Base-by-base conservation (phyloP, 2,888 invertebrate genomes). In the Brachycybe producta region DNA sequence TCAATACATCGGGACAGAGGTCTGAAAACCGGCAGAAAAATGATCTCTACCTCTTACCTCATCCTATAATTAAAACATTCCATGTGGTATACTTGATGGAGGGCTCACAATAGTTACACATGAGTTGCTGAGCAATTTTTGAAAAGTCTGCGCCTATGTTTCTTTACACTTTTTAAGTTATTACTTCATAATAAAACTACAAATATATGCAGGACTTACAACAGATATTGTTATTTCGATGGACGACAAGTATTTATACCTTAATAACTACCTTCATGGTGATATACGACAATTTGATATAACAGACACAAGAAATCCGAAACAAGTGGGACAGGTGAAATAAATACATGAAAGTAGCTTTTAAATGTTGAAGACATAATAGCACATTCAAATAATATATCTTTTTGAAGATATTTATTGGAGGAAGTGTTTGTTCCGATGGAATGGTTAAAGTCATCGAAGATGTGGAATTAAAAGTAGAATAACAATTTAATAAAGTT, bases 261-360 rank as follows among this genome's bases (percentile, higher is more conserved):
- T 88, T 39, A 83, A 83, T 51, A 86, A 85, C 63, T 98, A 92
- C 91, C 66, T 86, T 0, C 94, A 94, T 61, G 95, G 76, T 15
- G 95, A 97, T 64, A 78, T 98, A 5, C 77, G 92, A 40, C 97
- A 97, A 63, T 98, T 97, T 64, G 90, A 97, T 65, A 80, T 98
- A 53, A 76, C 79, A 0, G 80, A 94, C 63, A 79, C 82, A 0
- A 71, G 74, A 28, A 70, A 84, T 46, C 92, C 95, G 0, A 84
- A 80, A 65, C 70, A 94, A 17, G 68, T 68, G 52, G 77, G 81
- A 0, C 86, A 85, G 70, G 70, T 94, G 54, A 49, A 11, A 30
- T 7, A 8, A 15, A 44, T 30, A 28, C 2, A 19, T 30, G 7
- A 30, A n/a, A 15, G n/a, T n/a, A 11, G 32, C n/a, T n/a, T 11